Evolutionary conservation across 2,888 invertebrate genomes (phyloP).

Genomic region (Plagiodera versicolora): DNA sequence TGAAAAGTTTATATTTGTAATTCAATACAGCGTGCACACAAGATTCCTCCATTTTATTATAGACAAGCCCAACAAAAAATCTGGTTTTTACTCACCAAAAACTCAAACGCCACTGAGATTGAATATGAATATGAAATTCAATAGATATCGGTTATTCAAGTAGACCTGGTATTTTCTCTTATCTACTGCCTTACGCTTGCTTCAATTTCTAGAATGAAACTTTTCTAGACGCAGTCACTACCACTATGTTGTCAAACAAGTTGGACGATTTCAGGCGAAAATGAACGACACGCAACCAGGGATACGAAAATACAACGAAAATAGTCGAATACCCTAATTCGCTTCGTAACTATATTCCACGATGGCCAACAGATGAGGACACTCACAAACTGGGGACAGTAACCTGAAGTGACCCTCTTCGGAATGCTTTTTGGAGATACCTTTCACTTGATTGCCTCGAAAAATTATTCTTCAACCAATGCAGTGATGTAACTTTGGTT

Average conservation of each 20-base stretch:
- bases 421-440: background rate
- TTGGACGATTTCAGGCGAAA: slow-evolving; percentile 11
- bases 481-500: background rate
- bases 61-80: slow-evolving; percentile 33
- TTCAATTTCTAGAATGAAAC: slow-evolving; percentile 8
- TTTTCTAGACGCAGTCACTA: slow-evolving; percentile 17
- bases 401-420: background rate
- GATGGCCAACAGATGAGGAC: slow-evolving; percentile 6
- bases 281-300: slow-evolving; percentile 13
- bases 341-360: background rate
- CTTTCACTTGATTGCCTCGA: background rate
- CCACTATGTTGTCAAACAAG: slow-evolving; percentile 29
- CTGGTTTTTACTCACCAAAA: slow-evolving; percentile 22
- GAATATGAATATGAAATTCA: background rate
- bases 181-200: background rate
- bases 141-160: background rate
- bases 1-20: slow-evolving; percentile 26
- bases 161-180: slow-evolving; percentile 5
- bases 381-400: background rate
- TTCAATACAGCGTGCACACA: slow-evolving; percentile 26
- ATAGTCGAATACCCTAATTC: slow-evolving; percentile 6
- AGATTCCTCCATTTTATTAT: slow-evolving; percentile 39
- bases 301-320: slow-evolving; percentile 15
- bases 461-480: background rate
- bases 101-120: slow-evolving; percentile 22